Base-by-base conservation (phyloP, 2,113 vertebrate genomes). In the Thymallus thymallus region DNA sequence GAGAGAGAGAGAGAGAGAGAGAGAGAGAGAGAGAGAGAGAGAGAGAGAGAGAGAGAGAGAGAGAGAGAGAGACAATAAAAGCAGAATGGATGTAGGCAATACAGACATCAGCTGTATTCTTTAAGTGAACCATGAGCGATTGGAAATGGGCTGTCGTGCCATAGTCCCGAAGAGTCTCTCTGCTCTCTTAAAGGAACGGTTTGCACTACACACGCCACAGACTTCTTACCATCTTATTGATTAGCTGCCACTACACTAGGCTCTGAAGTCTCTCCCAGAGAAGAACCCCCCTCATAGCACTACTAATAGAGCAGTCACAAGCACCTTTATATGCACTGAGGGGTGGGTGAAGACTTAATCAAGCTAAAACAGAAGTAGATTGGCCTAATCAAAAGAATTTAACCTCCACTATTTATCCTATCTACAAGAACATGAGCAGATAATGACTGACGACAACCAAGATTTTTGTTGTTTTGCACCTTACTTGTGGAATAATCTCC, bases 171-270 rank as follows among this genome's bases (percentile, higher is more conserved):
- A 74, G 51, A 74, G 75, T 29, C 66, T 46, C 66, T 23, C 55
- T 68, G n/a, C 82, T 82, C 85, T 76, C 87, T 68, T 84, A 84
- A 80, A 46, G n/a, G 56, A n/a, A 41, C 35, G 35, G n/a, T 60
- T 2, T 23, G 5, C n/a, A 60, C 56, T 10, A n/a, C n/a, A 74
- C 80, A 73, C 78, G 67, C 73, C 80, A 80, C 80, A 85, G 81
- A 26, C 75, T 80, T 71, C 75, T 74, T 86, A 90, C 91, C 30
- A 85, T 88, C 81, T 67, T 80, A 74, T 83, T 89, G 88, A 79
- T 85, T 82, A 74, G 10, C 64, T 55, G 22, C 77, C 18, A 77
- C 79, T 80, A 79, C 75, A 66, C 51, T 35, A 71, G 76, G 78
- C 80, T 80, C 81, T 76, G 87, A 88, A 75, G 72, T 77, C 80